These are phyloP conservation scores for Murina feae DNA, from an alignment of 2,113 vertebrate species.

Conservation along the genomic window DNA sequence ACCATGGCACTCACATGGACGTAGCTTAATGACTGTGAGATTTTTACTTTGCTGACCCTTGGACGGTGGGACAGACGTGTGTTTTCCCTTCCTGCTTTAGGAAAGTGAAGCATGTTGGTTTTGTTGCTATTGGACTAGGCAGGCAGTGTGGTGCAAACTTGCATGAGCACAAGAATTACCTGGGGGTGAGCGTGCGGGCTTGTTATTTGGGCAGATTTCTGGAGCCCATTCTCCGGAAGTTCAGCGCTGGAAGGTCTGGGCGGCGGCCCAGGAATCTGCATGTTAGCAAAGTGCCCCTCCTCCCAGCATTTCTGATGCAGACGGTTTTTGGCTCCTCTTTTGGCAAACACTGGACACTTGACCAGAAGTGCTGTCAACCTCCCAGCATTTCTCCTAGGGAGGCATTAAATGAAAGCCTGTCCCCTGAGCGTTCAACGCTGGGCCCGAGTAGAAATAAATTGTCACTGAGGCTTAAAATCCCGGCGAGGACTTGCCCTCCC, in stretches of 20 bases:
- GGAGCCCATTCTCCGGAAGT: too few species aligned
- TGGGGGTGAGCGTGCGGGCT: neutral
- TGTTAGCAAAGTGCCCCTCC: neutral
- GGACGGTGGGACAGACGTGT: neutral
- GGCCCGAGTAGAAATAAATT: neutral
- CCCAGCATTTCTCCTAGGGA: neutral
- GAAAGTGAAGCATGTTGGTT: neutral
- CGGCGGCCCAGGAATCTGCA: neutral
- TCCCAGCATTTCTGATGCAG: neutral
- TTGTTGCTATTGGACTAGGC: neutral
- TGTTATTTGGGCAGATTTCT: neutral
- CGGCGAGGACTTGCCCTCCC: neutral
- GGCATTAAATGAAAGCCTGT: neutral
- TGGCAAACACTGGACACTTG: neutral
- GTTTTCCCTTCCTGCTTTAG: conserved; percentile 1
- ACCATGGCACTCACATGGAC: accelerated
- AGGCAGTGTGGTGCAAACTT: neutral
- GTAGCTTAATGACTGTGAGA: neutral
- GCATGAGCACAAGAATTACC: neutral
- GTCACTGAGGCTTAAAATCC: neutral
- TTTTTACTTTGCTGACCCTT: neutral
- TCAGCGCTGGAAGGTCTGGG: neutral
- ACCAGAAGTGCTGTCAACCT: neutral
- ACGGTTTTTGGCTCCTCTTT: neutral
- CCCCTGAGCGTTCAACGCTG: neutral